Base-by-base conservation (phyloP, 1,140 invertebrate species). In the Trypoxylus dichotomus region DNA sequence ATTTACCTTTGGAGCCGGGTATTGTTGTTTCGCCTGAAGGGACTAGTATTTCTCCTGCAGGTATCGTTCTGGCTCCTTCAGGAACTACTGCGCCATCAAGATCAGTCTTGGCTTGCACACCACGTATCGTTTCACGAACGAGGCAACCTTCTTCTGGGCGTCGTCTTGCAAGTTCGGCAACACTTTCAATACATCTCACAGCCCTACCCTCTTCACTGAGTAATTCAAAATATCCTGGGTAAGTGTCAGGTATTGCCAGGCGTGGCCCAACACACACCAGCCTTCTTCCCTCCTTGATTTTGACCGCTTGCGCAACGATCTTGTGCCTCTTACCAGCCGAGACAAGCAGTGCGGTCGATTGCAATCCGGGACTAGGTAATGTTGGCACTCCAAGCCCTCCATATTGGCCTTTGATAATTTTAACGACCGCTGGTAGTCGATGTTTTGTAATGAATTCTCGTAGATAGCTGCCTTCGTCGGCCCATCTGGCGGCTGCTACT, bases 401-500 rank as follows among this genome's bases (percentile, higher is more conserved):
- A 88, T 97, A 97, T 84, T 97, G 95, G 76, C 96, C 96, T 87
- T 97, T 96, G 77, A 95, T 93, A 80, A 98, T 95, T 87, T 96
- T 96, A 76, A 94, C 94, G 79, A 97, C 92, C 80, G 91, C 92
- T 8, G 96, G 96, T 74, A 97, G 87, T 68, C 92, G 90, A 80
- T 93, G 90, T 83, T 95, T 95, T 81, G 90, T 89, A 32, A 94
- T 91, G 84, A 95, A 94, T 83, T 96, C 94, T 79, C 92, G 91
- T 21, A 96, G 89, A 82, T 94, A 93, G 79, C 90, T 90, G 7
- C 91, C 91, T 82, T 95, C 93, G 81, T 95, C 94, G 73, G 92
- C 90, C 94, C 96, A 98, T 82, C 94, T 90, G 47, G 93, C 93
- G 77, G 93, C 93, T 84, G 93, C 93, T 85, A 94, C 91, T 84